Conservation (phyloP, 2,113 vertebrate species). For the Romanogobio albipinnatus region DNA sequence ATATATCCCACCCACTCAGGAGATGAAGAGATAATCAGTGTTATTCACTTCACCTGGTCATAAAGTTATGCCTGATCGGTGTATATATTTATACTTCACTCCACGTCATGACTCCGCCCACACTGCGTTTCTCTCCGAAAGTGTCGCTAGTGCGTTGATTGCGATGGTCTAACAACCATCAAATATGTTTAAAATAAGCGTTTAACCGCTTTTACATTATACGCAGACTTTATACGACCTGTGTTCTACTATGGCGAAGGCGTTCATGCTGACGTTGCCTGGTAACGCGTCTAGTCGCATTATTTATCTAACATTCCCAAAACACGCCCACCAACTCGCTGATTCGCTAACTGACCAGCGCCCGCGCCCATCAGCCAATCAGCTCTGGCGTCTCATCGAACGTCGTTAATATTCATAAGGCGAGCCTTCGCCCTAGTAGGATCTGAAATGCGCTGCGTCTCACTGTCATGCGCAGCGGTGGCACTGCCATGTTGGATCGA, state of each 20-base stretch:
- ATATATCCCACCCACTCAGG: too few relatives aligned
- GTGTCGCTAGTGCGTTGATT: neutral
- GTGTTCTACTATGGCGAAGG: neutral
- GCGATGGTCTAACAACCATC: neutral
- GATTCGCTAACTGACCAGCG: neutral
- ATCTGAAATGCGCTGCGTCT: neutral
- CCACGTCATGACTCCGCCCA: conserved; percentile 65
- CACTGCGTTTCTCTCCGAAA: conserved; percentile 69
- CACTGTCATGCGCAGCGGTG: conserved; percentile 45
- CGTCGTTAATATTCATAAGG: conserved; percentile 30
- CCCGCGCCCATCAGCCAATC: neutral
- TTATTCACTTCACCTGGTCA: too few relatives aligned
- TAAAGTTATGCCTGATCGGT: too few relatives aligned
- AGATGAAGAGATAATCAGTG: too few relatives aligned
- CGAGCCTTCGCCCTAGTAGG: neutral
- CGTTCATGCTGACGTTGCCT: conserved; percentile 2
- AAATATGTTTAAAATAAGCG: too few relatives aligned
- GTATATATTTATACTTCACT: neutral
- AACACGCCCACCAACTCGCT: neutral
- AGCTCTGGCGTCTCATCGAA: neutral
- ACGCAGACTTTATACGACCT: neutral
- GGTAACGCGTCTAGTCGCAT: conserved; percentile 21
- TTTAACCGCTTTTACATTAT: neutral
- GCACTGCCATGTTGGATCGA: conserved; percentile 89
- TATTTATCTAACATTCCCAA: neutral